These are phyloP conservation scores for Tetragonula carbonaria DNA, from an alignment of 2,888 invertebrate genomes.

Conservation along the genomic window DNA sequence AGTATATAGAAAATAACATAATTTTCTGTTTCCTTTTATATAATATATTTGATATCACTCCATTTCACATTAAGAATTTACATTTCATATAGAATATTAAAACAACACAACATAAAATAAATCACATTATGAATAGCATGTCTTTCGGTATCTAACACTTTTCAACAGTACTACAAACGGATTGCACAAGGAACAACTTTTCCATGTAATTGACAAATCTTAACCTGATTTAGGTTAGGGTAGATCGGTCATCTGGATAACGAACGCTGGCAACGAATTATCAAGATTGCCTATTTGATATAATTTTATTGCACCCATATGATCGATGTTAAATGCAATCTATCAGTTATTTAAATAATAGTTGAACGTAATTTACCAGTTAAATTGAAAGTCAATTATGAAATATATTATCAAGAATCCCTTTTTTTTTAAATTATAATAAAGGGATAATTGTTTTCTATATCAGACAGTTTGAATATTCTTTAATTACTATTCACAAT, in stretches of 20 bases:
- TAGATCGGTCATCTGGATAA: conserved; percentile 55
- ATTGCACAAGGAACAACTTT: conserved; percentile 20
- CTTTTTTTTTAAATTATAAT: no score
- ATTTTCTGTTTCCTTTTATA: conserved; percentile 13
- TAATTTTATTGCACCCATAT: conserved; percentile 1
- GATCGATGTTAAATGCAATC: background rate
- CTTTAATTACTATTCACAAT: background rate
- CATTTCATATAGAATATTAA: conserved; percentile 6
- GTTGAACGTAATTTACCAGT: background rate
- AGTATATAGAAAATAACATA: conserved; percentile 38
- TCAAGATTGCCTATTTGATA: conserved; percentile 15
- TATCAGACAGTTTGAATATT: background rate
- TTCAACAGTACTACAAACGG: conserved; percentile 5
- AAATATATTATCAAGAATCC: background rate
- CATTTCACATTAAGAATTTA: conserved; percentile 15
- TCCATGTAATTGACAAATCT: conserved; percentile 48
- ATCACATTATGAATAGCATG: conserved; percentile 30
- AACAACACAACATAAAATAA: conserved; percentile 8
- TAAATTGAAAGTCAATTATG: background rate
- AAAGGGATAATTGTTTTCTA: background rate
- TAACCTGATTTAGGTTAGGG: conserved; percentile 56
- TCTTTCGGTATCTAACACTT: conserved; percentile 1
- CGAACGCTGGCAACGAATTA: conserved; percentile 24
- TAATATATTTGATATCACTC: conserved; percentile 40
- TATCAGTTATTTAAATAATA: background rate